Evolutionary conservation across 1,140 invertebrate species (phyloP).

Genomic region (Drosophila sp.): DNA sequence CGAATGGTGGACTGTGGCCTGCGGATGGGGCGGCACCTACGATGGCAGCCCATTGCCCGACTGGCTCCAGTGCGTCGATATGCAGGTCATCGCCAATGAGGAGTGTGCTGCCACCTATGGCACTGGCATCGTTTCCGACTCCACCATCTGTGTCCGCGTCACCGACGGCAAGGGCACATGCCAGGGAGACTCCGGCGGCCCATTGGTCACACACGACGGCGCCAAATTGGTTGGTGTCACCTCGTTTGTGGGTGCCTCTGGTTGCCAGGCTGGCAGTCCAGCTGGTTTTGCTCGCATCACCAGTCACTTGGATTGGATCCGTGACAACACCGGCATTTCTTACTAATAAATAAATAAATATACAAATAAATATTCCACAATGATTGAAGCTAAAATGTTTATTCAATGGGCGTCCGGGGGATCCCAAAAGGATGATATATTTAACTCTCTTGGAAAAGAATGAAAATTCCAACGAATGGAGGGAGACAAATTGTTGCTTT

Average conservation of each 20-base stretch:
- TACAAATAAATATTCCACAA: background rate
- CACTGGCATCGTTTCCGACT: background rate
- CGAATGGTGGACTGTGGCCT: constrained; percentile 33
- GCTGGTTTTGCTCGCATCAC: constrained; percentile 84
- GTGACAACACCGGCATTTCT: constrained; percentile 46
- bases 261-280: constrained; percentile 64
- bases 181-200: constrained; percentile 84
- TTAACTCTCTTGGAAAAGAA: too few species aligned
- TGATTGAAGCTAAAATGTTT: background rate
- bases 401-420: background rate
- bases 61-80: constrained; percentile 29
- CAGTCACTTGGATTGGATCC: constrained; percentile 84
- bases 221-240: constrained; percentile 84
- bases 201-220: constrained; percentile 81
- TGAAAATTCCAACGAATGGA: too few species aligned
- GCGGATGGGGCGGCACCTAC: constrained; percentile 38
- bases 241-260: constrained; percentile 50
- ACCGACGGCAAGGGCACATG: constrained; percentile 54
- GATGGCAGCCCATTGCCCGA: constrained; percentile 31
- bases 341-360: constrained; percentile 23
- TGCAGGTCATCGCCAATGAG: constrained; percentile 24
- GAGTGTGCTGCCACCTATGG: constrained; percentile 31
- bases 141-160: constrained; percentile 48
- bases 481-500: too few species aligned
- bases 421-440: background rate